phyloP scores from a whole-genome alignment of 2,888 invertebrate species.

The Cheilosia grossa region DNA sequence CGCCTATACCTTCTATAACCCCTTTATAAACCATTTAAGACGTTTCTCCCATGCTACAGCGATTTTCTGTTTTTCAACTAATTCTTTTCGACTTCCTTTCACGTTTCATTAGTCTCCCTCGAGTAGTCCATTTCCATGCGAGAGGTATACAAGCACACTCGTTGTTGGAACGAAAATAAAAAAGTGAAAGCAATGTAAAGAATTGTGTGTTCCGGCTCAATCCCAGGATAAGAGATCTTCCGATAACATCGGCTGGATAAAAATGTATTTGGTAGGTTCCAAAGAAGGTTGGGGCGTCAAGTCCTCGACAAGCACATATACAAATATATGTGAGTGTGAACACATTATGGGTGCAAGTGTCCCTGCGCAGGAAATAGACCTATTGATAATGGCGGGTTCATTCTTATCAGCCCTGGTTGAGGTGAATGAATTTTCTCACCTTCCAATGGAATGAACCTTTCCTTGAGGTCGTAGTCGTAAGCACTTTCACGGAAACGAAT shows the following conservation, averaged over 20 bases:
- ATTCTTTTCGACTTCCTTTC: slow-evolving; percentile 45
- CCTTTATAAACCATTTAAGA: slow-evolving; percentile 32
- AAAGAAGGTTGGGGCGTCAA: background rate
- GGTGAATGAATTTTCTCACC: slow-evolving; percentile 25
- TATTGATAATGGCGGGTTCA: slow-evolving; percentile 33
- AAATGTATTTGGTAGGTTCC: slow-evolving; percentile 37
- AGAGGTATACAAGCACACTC: background rate
- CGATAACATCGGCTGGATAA: slow-evolving; percentile 56
- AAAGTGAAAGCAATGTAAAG: slow-evolving; percentile 35
- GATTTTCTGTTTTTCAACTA: slow-evolving; percentile 18
- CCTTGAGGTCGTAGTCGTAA: background rate
- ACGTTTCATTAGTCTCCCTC: slow-evolving; percentile 23
- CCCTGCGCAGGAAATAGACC: slow-evolving; percentile 24
- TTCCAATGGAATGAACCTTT: slow-evolving; percentile 33
- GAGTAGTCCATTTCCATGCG: background rate
- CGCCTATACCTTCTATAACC: background rate
- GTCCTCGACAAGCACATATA: background rate
- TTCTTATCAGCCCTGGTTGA: slow-evolving; percentile 52
- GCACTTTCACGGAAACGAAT: slow-evolving; percentile 28
- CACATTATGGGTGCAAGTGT: slow-evolving; percentile 27
- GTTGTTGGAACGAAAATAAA: slow-evolving; percentile 10
- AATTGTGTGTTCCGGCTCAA: slow-evolving; percentile 33
- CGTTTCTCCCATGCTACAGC: background rate
- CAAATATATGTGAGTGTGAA: background rate
- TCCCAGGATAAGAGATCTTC: slow-evolving; percentile 46